These are phyloP conservation scores for Theodoxus fluviatilis DNA, from an alignment of 2,888 invertebrate genomes.

Conservation along the genomic window DNA sequence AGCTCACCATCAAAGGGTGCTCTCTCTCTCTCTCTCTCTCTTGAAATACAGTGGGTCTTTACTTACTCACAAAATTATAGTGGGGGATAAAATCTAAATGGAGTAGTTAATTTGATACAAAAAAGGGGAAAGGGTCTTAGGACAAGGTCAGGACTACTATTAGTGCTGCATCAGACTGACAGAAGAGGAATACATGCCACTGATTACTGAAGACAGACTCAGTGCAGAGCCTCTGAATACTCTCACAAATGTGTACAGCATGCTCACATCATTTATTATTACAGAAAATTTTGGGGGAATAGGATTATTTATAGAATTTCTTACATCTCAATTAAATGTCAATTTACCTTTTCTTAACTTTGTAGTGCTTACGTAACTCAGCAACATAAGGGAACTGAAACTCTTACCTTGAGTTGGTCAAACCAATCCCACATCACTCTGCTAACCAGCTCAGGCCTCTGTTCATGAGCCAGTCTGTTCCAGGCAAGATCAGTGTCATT, in stretches of 20 bases:
- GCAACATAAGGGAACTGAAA: background rate
- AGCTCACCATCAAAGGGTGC: no score
- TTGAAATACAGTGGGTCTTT: no score
- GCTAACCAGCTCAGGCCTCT: slow-evolving; percentile 72
- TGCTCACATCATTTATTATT: background rate
- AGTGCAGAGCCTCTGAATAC: background rate
- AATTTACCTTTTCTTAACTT: background rate
- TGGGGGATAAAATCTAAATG: no score
- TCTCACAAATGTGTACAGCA: background rate
- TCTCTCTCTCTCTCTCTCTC: no score
- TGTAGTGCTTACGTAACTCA: background rate
- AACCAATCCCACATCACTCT: slow-evolving; percentile 78
- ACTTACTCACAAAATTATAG: background rate
- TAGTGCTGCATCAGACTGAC: no score
- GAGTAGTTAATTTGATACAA: no score
- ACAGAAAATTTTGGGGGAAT: no score
- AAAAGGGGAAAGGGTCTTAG: background rate
- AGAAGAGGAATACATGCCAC: no score
- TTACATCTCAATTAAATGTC: background rate
- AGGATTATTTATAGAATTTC: no score
- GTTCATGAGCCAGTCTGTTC: slow-evolving; percentile 74
- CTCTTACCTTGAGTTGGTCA: slow-evolving; percentile 74
- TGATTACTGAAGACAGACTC: no score
- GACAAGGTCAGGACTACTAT: no score
- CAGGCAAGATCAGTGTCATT: slow-evolving; percentile 76